These are phyloP conservation scores for Branchellion lobata DNA, from an alignment of 2,888 invertebrate species.

Conservation along the genomic window DNA sequence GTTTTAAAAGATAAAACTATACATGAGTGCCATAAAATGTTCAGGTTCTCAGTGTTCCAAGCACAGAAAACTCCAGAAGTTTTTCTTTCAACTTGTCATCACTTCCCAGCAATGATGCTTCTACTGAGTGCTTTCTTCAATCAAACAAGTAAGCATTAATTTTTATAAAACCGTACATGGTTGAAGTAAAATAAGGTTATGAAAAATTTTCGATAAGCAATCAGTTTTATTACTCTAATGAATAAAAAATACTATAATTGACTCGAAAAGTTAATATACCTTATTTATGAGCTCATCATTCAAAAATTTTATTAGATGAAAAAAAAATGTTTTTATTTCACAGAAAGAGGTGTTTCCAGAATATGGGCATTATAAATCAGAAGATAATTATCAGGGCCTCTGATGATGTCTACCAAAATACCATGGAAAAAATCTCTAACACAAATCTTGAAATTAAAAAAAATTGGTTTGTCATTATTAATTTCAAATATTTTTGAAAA, in stretches of 20 bases:
- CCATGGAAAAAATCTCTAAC: constrained; percentile 38
- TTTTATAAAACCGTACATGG: too few relatives aligned
- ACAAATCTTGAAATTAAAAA: constrained; percentile 31
- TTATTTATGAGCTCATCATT: too few relatives aligned
- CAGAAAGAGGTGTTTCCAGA: constrained; percentile 19
- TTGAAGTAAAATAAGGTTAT: too few relatives aligned
- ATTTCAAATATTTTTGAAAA: too few relatives aligned
- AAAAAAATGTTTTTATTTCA: too few relatives aligned
- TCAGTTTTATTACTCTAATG: too few relatives aligned
- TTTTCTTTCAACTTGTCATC: background rate
- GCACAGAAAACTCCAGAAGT: background rate
- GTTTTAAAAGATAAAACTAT: background rate
- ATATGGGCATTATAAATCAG: constrained; percentile 28
- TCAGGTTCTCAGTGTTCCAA: background rate
- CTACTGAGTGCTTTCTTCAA: constrained; percentile 11
- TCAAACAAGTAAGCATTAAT: background rate
- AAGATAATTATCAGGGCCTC: constrained; percentile 33
- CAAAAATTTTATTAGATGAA: too few relatives aligned
- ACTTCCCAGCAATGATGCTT: background rate
- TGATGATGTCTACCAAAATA: constrained; percentile 39
- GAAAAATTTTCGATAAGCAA: too few relatives aligned
- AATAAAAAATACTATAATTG: too few relatives aligned
- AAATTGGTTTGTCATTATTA: constrained; percentile 18
- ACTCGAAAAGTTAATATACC: too few relatives aligned
- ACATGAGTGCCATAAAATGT: background rate